Base-by-base conservation (phyloP, 1,140 invertebrate species). In the Schlechtendalia chinensis region DNA sequence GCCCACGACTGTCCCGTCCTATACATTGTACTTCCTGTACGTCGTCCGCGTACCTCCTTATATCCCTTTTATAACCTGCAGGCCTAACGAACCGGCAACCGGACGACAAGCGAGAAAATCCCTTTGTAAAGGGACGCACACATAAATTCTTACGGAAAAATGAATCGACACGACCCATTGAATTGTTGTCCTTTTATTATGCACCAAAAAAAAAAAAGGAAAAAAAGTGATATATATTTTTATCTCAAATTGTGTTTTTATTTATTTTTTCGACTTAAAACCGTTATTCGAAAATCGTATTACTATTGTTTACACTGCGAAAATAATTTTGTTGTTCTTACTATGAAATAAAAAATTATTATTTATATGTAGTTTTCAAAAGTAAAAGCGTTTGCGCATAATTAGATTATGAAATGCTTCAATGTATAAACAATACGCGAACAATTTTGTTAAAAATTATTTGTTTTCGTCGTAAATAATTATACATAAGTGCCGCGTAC, bases 51-150 rank as follows among this genome's bases (percentile, higher is more conserved):
- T 22, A 24, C 39, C 65, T 69, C 8, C 11, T 16, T n/a, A 5
- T 27, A 19, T 4, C 61, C 22, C 32, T 61, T 63, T 63, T 79
- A 79, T 61, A 77, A 77, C 74, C 29, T 16, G 32, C 54, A 24
- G 8, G 58, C 75, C 58, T 79, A 79, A 79, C 75, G 75, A 79
- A 79, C 58, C 75, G 58, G 75, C 58, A 63, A 79, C 75, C n/a
- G 58, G 58, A 79, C 75, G 58, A 79, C 75, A 63, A 79, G 58
- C 24, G 24, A 39, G 39, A 79, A 79, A 77, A 47, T 61, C 75
- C 45, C 56, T 79, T 79, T 59, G 56, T 47, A 77, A 27, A 17
- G 22, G 16, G 6, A 59, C 22, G n/a, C 54, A 59, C 19, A 27
- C 17, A 47, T 3, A 61, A 8, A 47, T 3, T 50, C 47, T 50